Percentiles rank a stretch among this genome's conserved stretches.
Evolutionary conservation across 2,888 invertebrate genomes (phyloP).

Genomic region (Ophraella communa): DNA sequence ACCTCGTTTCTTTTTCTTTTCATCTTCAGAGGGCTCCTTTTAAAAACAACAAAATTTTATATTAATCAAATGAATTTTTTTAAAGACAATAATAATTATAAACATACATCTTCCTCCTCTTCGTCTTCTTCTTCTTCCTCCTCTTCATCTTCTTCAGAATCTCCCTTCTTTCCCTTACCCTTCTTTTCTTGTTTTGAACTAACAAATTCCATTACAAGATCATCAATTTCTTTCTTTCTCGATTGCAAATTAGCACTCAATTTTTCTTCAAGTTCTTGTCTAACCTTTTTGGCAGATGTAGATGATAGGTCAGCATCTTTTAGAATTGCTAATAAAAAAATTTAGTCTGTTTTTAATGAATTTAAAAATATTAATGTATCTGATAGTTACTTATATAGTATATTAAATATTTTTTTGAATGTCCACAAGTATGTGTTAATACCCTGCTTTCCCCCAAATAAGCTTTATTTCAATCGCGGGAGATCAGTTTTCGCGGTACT

Average conservation of each 20-base stretch:
- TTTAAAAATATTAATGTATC: too few species aligned
- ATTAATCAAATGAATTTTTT: not conserved
- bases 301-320: conserved; percentile 85
- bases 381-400: too few species aligned
- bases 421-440: not conserved
- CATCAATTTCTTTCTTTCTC: conserved; percentile 87
- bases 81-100: too few species aligned
- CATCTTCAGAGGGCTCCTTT: conserved; percentile 60
- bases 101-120: conserved; percentile 22
- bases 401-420: too few species aligned
- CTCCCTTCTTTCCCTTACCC: conserved; percentile 57
- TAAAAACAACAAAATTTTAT: conserved; percentile 28
- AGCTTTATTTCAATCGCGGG: conserved; percentile 1
- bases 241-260: conserved; percentile 76
- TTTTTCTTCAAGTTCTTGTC: conserved; percentile 83
- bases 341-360: too few species aligned
- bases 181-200: conserved; percentile 59
- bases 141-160: conserved; percentile 59
- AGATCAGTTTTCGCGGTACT: conserved; percentile 18
- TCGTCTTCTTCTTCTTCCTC: conserved; percentile 64
- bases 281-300: conserved; percentile 88
- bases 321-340: conserved; percentile 72
- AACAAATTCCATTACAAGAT: conserved; percentile 82
- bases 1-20: conserved; percentile 65
- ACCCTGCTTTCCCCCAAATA: conserved; percentile 4